A percentile compares a stretch with the other conserved stretches of the same genome.
phyloP scores from a whole-genome alignment of 2,113 vertebrate species.

The Cygnus buccinator region DNA sequence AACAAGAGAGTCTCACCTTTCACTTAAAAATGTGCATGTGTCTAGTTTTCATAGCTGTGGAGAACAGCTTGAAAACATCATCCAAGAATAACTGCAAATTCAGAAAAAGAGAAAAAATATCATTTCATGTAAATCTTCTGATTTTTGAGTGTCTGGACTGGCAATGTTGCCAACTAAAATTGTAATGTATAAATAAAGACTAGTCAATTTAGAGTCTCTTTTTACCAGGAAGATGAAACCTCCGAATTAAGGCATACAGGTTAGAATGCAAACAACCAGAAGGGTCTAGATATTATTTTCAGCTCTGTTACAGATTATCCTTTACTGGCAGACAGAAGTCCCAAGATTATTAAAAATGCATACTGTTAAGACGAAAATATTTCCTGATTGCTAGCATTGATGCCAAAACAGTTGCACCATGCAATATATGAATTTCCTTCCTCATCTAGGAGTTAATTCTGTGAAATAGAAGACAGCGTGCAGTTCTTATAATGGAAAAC shows the following conservation, averaged over 20 bases:
- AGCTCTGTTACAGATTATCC: slow-evolving; percentile 55
- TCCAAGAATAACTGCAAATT: background rate
- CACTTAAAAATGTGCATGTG: slow-evolving; percentile 39
- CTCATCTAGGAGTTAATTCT: slow-evolving; percentile 68
- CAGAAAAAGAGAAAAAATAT: background rate
- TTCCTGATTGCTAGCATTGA: slow-evolving; percentile 70
- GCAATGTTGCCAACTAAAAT: background rate
- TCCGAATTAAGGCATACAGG: slow-evolving; percentile 15
- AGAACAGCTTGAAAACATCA: slow-evolving; percentile 20
- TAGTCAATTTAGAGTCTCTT: slow-evolving; percentile 3
- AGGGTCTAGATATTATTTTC: slow-evolving; percentile 60
- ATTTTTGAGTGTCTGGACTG: background rate
- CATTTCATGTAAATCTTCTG: background rate
- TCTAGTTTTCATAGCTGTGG: background rate
- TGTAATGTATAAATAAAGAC: slow-evolving; percentile 52
- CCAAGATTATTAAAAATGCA: slow-evolving; percentile 76
- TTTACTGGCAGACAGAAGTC: slow-evolving; percentile 68
- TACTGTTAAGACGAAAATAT: slow-evolving; percentile 71
- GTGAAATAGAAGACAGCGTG: background rate
- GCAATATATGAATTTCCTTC: slow-evolving; percentile 72
- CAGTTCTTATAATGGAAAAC: slow-evolving; percentile 59
- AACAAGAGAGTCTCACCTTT: slow-evolving; percentile 59
- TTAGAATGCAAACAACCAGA: slow-evolving; percentile 53
- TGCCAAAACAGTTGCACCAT: slow-evolving; percentile 72
- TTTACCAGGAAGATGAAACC: slow-evolving; percentile 44